These are phyloP conservation scores for Panopea generosa DNA, from an alignment of 2,888 invertebrate species.

Conservation along the genomic window DNA sequence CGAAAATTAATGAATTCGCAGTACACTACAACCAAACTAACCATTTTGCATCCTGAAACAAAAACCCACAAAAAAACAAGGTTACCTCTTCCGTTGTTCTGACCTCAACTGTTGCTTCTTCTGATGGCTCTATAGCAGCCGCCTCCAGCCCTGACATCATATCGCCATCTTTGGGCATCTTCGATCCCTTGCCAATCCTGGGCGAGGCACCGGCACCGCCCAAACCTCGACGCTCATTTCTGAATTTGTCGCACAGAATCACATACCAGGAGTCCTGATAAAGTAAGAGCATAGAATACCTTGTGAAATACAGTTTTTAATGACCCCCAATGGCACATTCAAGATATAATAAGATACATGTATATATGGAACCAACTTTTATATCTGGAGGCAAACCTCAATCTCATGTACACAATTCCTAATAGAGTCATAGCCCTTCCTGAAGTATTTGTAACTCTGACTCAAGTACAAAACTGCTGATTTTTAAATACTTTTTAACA, in stretches of 20 bases:
- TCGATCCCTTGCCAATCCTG: constrained; percentile 27
- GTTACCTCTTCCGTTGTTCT: constrained; percentile 40
- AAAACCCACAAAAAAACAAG: too few relatives aligned
- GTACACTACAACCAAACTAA: too few relatives aligned
- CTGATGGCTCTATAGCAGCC: constrained; percentile 47
- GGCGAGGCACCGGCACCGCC: constrained; percentile 51
- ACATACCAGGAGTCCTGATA: constrained; percentile 67
- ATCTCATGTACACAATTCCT: too few relatives aligned
- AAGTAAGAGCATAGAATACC: too few relatives aligned
- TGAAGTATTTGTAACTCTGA: too few relatives aligned
- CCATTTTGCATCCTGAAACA: too few relatives aligned
- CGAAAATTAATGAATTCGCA: too few relatives aligned
- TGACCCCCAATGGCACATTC: neutral
- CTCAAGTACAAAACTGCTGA: too few relatives aligned
- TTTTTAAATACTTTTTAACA: too few relatives aligned
- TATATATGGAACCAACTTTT: neutral
- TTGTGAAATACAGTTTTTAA: too few relatives aligned
- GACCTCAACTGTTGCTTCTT: constrained; percentile 48
- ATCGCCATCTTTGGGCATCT: constrained; percentile 40
- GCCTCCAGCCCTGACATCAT: constrained; percentile 2
- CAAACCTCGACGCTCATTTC: constrained; percentile 65
- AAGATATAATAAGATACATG: neutral
- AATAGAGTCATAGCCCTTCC: too few relatives aligned
- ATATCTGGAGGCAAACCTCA: too few relatives aligned
- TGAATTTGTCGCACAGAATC: constrained; percentile 66